Conservation (phyloP, 2,888 invertebrate species). For the Drosophila rubida region DNA sequence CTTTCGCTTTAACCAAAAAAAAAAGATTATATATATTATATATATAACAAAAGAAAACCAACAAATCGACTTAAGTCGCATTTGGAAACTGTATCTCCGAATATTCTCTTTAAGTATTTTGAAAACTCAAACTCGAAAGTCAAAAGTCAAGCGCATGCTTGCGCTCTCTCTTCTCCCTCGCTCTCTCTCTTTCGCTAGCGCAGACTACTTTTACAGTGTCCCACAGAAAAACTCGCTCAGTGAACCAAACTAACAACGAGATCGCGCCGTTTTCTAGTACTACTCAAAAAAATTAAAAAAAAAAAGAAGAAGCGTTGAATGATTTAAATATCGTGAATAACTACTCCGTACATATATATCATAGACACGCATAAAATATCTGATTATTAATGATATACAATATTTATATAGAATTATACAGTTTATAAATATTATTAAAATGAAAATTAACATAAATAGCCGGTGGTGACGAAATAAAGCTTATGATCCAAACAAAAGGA, state of each 20-base stretch:
- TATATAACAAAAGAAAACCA: constrained; percentile 3
- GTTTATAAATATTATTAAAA: constrained; percentile 2
- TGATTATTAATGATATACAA: constrained; percentile 23
- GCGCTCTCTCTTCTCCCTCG: constrained; percentile 17
- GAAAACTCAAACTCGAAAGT: neutral
- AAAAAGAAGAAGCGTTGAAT: constrained; percentile 16
- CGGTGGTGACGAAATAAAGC: constrained; percentile 13
- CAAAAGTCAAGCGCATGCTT: constrained; percentile 13
- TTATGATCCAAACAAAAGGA: constrained; percentile 11
- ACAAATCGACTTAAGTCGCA: constrained; percentile 7
- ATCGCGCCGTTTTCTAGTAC: constrained; percentile 28
- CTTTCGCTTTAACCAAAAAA: constrained; percentile 59
- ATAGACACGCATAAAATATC: constrained; percentile 32
- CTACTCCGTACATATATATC: constrained; percentile 15
- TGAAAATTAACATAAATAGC: constrained; percentile 12
- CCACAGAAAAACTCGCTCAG: constrained; percentile 40
- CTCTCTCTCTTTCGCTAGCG: constrained; percentile 22
- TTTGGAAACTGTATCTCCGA: constrained; percentile 6
- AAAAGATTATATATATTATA: too few relatives aligned
- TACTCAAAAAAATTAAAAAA: constrained; percentile 1
- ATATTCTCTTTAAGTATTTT: constrained; percentile 8
- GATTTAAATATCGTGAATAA: constrained; percentile 26
- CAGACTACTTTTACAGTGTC: constrained; percentile 20
- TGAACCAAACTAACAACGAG: constrained; percentile 39
- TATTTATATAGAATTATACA: constrained; percentile 27